Conservation (phyloP, 2,888 invertebrate genomes). For the Xylocampa areola region DNA sequence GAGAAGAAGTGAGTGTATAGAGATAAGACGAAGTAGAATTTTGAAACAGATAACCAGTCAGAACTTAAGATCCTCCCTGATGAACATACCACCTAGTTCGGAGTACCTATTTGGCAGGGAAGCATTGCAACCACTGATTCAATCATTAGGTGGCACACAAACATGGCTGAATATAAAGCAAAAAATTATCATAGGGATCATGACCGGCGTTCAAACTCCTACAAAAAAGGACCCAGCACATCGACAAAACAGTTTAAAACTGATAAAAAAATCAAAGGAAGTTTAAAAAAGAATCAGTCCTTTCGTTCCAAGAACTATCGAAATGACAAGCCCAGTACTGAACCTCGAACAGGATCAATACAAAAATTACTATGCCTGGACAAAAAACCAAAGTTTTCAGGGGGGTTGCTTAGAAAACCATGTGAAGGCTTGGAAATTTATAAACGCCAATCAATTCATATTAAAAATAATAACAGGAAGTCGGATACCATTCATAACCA, state of each 20-base stretch:
- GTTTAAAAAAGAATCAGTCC: background rate
- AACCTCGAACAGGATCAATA: background rate
- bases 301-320: background rate
- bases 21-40: background rate
- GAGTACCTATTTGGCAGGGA: background rate
- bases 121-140: background rate
- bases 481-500: background rate
- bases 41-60: background rate
- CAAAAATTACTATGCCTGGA: background rate
- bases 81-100: background rate
- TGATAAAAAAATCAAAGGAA: conserved; percentile 1
- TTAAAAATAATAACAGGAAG: background rate
- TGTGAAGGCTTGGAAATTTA: background rate
- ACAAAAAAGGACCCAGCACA: background rate
- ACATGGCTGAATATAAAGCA: background rate
- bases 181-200: background rate
- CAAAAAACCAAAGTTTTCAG: background rate
- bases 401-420: background rate
- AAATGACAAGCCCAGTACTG: background rate
- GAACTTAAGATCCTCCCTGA: background rate
- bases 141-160: background rate
- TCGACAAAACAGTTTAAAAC: background rate
- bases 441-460: background rate
- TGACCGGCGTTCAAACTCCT: background rate
- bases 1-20: background rate